Evolutionary conservation across 2,888 invertebrate species (phyloP), one percentile per base, ranked within the genome.

Genomic region (Phoronis australis): DNA sequence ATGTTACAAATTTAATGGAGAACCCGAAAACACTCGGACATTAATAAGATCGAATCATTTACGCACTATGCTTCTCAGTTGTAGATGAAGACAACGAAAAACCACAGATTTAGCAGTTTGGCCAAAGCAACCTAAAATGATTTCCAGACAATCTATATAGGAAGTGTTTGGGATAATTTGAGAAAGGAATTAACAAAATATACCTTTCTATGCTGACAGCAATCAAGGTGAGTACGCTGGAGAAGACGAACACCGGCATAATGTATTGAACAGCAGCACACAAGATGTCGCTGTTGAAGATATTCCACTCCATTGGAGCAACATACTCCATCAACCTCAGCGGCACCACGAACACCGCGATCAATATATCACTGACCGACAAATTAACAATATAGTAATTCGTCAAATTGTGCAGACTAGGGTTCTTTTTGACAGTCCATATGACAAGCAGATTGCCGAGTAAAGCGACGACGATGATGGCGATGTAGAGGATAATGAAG

Each of bases 181-280:
- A n/a, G n/a, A n/a, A n/a, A n/a, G n/a, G n/a, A n/a, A n/a, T n/a
- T n/a, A n/a, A 31, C 31, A 31, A 31, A 15, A 31, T 15, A 31
- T 65, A 79, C 79, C 79, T 75, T 64, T 79, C 79, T 24, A 79
- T 57, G 35, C 78, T 79, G 41, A 77, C 78, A 25, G 78, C 78
- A 9, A 77, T 76, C 25, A 79, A 61, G 2, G 79, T 79, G 23
- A 79, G 65, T 2, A 78, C 75, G 52, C 77, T 77, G 31, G 76
- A 69, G 59, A 79, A 78, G 6, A 79, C 78, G 52, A 78, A 73
- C n/a, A 78, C 69, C 4, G 78, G 76, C 50, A 78, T 72, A 18
- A 77, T 55, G 56, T 74, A 80, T 39, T 61, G 64, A 31, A 75
- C 54, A 3, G 71, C 67, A 3, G 77, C 72, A 54, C 79, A 79